Base-by-base conservation (phyloP, 1,140 invertebrate genomes). In the Adelges cooleyi region DNA sequence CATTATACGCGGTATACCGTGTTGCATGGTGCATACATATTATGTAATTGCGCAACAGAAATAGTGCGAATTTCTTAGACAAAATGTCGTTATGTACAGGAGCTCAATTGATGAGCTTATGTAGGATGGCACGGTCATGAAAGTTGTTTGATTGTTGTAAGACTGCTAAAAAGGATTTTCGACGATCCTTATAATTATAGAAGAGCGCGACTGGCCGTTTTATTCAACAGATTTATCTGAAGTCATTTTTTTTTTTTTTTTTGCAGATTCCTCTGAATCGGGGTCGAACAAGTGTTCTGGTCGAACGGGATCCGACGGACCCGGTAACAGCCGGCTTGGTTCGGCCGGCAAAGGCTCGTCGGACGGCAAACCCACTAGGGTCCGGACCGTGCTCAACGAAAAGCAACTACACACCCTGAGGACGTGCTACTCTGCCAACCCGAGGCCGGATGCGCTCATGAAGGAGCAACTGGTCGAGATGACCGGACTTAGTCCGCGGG, bases 391-490 rank as follows among this genome's bases (percentile, higher is more conserved):
- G 1, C 83, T 99, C 4, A 98, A 97, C 76, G 96, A 99, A 76
- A 97, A 98, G 75, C 96, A 99, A 74, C 79, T 99, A 69, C 93
- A 96, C 77, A 98, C 95, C 2, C 78, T 99, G 68, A 81, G 90
- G 74, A 89, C 86, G 51, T 97, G 94, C 78, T 98, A 98, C 79
- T 89, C 89, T 46, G 92, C 92, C 38, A 99, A 99, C 79, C 94
- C 95, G 33, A 79, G 96, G 49, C 96, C 96, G 10, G 96, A 99
- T 77, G 95, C 95, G 10, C 81, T 98, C 25, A 98, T 98, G 93
- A 99, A 99, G 79, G 96, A 99, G 75, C 94, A 98, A 74, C 80
- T 99, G 62, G 95, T 98, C 10, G 96, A 99, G 76, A 96, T 98
- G 93, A 99, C 96, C 0, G 86, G 90, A 0, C 82, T 99, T 2